Evolutionary conservation across 2,797 vertebrate genomes (phyloP).

Genomic region (Pantherophis alleghaniensis): DNA sequence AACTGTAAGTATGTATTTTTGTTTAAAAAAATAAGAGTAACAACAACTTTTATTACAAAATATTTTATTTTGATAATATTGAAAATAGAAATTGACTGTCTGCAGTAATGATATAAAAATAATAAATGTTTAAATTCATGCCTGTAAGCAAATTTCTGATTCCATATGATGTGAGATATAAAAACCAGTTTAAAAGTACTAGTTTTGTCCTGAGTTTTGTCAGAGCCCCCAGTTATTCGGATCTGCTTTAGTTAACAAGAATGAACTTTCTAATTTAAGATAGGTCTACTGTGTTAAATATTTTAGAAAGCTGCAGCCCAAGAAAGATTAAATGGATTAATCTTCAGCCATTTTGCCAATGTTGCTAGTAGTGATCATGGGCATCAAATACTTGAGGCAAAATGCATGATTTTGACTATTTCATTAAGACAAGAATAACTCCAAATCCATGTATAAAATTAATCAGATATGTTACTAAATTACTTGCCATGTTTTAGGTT

Average conservation of each 20-base stretch:
- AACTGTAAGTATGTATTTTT: conserved; percentile 88
- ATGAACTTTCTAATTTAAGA: background rate
- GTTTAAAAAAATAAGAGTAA: background rate
- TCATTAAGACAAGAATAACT: background rate
- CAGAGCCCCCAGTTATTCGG: background rate
- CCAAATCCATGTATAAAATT: background rate
- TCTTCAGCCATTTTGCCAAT: background rate
- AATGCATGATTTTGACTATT: background rate
- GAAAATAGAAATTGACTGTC: background rate
- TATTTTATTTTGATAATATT: background rate
- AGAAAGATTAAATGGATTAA: background rate
- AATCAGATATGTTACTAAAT: background rate
- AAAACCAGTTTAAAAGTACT: background rate
- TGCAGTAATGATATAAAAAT: background rate
- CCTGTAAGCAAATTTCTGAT: background rate
- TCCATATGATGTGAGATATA: background rate
- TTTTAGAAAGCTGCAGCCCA: background rate
- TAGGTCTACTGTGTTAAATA: background rate
- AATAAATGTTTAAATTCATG: background rate
- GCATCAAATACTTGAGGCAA: background rate
- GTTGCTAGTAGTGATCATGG: background rate
- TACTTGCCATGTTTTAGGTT: background rate
- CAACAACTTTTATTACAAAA: background rate
- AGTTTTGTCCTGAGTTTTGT: background rate
- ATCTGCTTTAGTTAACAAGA: background rate